These are phyloP conservation scores for Euzetes globulus DNA, from an alignment of 2,888 invertebrate genomes.

Conservation along the genomic window DNA sequence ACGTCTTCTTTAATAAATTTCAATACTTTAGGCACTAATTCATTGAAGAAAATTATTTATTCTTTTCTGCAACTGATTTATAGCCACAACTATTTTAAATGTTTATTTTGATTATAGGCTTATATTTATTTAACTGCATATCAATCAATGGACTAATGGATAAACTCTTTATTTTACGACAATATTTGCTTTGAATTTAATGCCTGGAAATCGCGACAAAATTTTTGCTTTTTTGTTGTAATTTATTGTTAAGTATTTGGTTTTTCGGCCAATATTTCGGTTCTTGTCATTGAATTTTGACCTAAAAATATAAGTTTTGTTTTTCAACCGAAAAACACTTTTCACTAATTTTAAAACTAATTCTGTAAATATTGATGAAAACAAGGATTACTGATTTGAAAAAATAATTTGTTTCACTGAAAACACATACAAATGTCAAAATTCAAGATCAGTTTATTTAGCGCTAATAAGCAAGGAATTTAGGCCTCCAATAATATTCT, in stretches of 20 bases:
- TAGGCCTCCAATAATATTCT: too few species aligned
- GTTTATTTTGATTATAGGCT: background rate
- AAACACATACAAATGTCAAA: background rate
- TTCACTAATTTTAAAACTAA: background rate
- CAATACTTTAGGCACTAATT: background rate
- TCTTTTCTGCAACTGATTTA: background rate
- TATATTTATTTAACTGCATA: background rate
- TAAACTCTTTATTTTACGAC: background rate
- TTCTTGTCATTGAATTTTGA: background rate
- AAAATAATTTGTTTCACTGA: background rate
- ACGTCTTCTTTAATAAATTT: background rate
- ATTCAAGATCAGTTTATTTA: background rate
- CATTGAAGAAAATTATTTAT: background rate
- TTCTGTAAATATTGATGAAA: background rate
- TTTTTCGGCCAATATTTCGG: background rate
- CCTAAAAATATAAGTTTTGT: background rate
- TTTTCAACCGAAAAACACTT: background rate
- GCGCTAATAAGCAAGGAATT: background rate
- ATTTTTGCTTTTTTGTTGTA: background rate
- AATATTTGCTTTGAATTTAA: background rate
- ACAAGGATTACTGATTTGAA: background rate
- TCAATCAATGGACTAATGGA: background rate
- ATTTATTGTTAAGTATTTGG: background rate
- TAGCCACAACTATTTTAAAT: background rate
- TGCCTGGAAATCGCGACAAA: background rate